Conservation (phyloP, 2,888 invertebrate species). For the Stenodema calcarata region DNA sequence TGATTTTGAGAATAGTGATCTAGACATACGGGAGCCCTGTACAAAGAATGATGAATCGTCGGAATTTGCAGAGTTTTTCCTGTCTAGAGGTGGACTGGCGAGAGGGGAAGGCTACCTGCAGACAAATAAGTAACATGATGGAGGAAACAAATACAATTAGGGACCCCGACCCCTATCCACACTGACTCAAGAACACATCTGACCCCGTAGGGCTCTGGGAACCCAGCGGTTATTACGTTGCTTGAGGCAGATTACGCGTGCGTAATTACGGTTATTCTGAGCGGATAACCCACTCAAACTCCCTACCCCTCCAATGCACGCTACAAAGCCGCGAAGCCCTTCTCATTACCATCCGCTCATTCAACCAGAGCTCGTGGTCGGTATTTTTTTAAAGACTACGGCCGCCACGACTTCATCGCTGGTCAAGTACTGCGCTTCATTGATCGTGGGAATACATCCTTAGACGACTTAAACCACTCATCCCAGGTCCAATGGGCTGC, state of each 20-base stretch:
- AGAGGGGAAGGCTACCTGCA: background rate
- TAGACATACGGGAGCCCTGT: too few relatives aligned
- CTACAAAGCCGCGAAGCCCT: background rate
- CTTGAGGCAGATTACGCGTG: constrained; percentile 44
- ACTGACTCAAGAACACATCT: background rate
- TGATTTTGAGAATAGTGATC: too few relatives aligned
- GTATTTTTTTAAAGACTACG: background rate
- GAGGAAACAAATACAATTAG: constrained; percentile 47
- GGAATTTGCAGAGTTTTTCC: too few relatives aligned
- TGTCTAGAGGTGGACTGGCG: background rate
- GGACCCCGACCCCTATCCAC: background rate
- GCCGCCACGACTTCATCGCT: background rate
- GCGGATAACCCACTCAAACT: background rate
- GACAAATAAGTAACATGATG: background rate
- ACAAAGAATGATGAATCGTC: too few relatives aligned
- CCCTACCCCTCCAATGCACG: too few relatives aligned
- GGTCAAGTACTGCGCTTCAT: background rate
- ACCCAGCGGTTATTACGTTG: constrained; percentile 39
- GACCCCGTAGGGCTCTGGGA: constrained; percentile 14
- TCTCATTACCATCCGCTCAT: background rate
- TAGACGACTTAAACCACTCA: background rate
- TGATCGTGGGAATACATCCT: background rate
- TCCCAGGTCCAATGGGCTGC: too few relatives aligned
- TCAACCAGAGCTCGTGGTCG: background rate
- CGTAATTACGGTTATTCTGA: constrained; percentile 47